Evolutionary conservation across 1,140 invertebrate species (phyloP).

Genomic region (Chionoecetes opilio): DNA sequence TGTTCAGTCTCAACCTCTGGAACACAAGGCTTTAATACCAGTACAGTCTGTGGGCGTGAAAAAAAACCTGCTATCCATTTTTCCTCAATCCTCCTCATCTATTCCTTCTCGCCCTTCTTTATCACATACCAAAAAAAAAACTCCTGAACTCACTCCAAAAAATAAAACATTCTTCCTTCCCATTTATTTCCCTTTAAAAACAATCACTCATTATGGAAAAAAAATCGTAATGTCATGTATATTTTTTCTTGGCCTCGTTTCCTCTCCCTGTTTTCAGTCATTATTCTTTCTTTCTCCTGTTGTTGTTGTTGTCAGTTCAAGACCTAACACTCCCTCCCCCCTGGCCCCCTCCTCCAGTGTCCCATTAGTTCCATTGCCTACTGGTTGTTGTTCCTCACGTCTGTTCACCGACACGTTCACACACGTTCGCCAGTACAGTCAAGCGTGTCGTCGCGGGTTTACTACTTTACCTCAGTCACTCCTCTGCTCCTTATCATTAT

Average conservation of each 20-base stretch:
- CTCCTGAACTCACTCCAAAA: not conserved
- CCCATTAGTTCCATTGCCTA: not conserved
- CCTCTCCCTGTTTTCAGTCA: not conserved
- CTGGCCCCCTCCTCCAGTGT: not conserved
- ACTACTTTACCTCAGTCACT: not conserved
- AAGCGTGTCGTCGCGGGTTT: slow-evolving; percentile 5
- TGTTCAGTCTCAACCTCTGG: not conserved
- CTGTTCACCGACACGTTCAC: slow-evolving; percentile 15
- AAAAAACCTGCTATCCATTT: too few relatives aligned
- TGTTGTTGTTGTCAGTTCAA: not conserved
- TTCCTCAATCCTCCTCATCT: not conserved
- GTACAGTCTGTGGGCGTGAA: too few relatives aligned
- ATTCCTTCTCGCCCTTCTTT: not conserved
- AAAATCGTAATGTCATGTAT: too few relatives aligned
- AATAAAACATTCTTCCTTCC: slow-evolving; percentile 32
- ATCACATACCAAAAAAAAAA: not conserved
- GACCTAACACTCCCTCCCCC: not conserved
- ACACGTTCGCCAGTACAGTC: slow-evolving; percentile 14
- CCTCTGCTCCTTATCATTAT: not conserved
- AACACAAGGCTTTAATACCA: not conserved
- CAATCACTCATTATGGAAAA: not conserved
- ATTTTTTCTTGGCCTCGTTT: not conserved
- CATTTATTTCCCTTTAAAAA: not conserved
- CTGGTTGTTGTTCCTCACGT: slow-evolving; percentile 6
- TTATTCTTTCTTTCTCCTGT: not conserved